phyloP scores from a whole-genome alignment of 2,888 invertebrate species.

The Drosophila mimica region DNA sequence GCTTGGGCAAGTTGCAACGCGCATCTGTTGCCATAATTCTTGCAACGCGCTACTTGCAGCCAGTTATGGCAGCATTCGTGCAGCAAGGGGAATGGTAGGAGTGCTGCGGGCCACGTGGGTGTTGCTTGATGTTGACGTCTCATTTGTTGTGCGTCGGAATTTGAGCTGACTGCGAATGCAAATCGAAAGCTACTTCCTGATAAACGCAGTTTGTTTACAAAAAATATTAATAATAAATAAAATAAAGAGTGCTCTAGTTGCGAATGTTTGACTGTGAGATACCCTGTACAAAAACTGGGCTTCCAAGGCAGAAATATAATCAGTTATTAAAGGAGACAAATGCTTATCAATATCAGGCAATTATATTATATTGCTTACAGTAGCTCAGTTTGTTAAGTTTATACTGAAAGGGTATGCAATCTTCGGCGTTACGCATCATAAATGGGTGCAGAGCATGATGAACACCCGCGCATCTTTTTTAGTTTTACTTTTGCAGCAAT shows the following conservation, averaged over 20 bases:
- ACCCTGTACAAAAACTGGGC: neutral
- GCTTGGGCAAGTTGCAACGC: slow-evolving; percentile 54
- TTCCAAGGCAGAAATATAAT: neutral
- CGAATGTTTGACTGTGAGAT: neutral
- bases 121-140: slow-evolving; percentile 65
- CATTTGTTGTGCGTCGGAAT: slow-evolving; percentile 65
- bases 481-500: neutral
- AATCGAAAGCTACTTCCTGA: slow-evolving; percentile 30
- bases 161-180: slow-evolving; percentile 38
- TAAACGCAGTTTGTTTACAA: slow-evolving; percentile 7
- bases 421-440: neutral
- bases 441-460: neutral
- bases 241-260: neutral
- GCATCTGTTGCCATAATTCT: slow-evolving; percentile 81
- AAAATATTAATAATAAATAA: neutral
- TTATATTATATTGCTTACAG: neutral
- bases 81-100: neutral
- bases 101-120: slow-evolving; percentile 11
- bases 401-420: neutral
- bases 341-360: neutral
- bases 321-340: neutral
- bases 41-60: slow-evolving; percentile 56
- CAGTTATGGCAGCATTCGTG: slow-evolving; percentile 26
- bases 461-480: neutral
- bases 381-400: neutral